Percentiles rank a stretch among this genome's conserved stretches.
phyloP scores from a whole-genome alignment of 2,113 vertebrate species.

The Neodontobutis hainanensis region DNA sequence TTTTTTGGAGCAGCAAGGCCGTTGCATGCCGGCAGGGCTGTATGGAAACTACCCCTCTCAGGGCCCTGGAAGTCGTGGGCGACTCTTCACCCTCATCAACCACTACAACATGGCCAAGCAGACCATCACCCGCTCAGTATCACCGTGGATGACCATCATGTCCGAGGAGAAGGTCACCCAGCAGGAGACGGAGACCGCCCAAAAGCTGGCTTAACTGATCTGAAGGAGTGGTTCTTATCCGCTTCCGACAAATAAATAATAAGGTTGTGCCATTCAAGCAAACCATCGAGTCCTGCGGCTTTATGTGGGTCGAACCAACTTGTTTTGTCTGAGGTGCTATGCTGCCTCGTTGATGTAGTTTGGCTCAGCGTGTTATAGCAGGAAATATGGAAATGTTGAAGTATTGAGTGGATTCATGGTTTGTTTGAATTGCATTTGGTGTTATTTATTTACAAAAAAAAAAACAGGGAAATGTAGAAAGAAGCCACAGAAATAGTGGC shows the following conservation, averaged over 20 bases:
- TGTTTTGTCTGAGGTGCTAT: conserved; percentile 46
- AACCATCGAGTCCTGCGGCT: conserved; percentile 52
- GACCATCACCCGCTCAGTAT: conserved; percentile 90
- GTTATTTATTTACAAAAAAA: conserved; percentile 66
- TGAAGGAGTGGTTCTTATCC: conserved; percentile 35
- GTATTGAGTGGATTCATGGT: conserved; percentile 42
- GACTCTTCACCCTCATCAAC: conserved; percentile 93
- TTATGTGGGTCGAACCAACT: conserved; percentile 36
- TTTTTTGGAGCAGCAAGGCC: conserved; percentile 85
- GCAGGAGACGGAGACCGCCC: conserved; percentile 91
- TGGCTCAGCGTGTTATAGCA: conserved; percentile 40
- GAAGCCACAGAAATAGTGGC: conserved; percentile 47
- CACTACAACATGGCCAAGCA: conserved; percentile 96
- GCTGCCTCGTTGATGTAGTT: conserved; percentile 49
- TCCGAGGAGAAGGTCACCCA: conserved; percentile 94
- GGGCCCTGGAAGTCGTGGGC: conserved; percentile 86
- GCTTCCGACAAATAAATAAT: conserved; percentile 53
- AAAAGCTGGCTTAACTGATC: conserved; percentile 87
- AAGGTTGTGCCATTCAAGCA: conserved; percentile 70
- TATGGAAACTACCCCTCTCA: conserved; percentile 91
- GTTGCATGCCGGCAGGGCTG: conserved; percentile 90
- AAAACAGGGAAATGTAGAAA: conserved; percentile 51
- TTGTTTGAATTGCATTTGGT: conserved; percentile 68
- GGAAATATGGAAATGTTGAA: conserved; percentile 32
- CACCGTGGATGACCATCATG: conserved; percentile 94